Conservation (phyloP, 2,888 invertebrate species). For the Cybosia mesomella region DNA sequence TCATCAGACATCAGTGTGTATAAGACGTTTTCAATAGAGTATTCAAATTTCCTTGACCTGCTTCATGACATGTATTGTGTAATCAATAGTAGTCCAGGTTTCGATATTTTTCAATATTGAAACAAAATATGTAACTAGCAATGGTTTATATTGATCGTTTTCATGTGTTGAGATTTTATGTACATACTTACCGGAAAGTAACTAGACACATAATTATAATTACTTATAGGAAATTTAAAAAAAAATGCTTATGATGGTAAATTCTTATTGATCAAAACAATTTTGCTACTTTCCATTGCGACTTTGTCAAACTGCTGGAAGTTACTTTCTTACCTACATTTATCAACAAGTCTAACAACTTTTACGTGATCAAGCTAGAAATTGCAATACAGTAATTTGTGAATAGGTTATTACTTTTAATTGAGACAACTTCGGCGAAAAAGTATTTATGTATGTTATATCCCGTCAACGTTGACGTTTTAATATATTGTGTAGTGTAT, state of each 20-base stretch:
- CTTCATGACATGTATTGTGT: constrained; percentile 32
- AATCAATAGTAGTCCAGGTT: constrained; percentile 26
- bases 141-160: not conserved
- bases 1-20: constrained; percentile 26
- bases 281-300: constrained; percentile 39
- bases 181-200: not conserved
- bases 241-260: not conserved
- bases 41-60: constrained; percentile 45
- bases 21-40: constrained; percentile 13
- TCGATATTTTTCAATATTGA: constrained; percentile 8
- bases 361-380: constrained; percentile 27
- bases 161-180: not conserved
- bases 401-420: constrained; percentile 20
- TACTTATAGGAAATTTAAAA: constrained; percentile 2
- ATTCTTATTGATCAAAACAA: constrained; percentile 33
- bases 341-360: constrained; percentile 34
- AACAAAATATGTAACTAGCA: not conserved
- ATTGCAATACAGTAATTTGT: constrained; percentile 18
- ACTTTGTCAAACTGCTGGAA: constrained; percentile 22
- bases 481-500: constrained; percentile 21
- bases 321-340: constrained; percentile 40
- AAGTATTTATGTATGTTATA: constrained; percentile 9
- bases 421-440: constrained; percentile 22
- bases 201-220: constrained; percentile 1
- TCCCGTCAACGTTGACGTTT: constrained; percentile 17